Conservation (phyloP, 1,140 invertebrate genomes). For the Sarcophaga bullata region DNA sequence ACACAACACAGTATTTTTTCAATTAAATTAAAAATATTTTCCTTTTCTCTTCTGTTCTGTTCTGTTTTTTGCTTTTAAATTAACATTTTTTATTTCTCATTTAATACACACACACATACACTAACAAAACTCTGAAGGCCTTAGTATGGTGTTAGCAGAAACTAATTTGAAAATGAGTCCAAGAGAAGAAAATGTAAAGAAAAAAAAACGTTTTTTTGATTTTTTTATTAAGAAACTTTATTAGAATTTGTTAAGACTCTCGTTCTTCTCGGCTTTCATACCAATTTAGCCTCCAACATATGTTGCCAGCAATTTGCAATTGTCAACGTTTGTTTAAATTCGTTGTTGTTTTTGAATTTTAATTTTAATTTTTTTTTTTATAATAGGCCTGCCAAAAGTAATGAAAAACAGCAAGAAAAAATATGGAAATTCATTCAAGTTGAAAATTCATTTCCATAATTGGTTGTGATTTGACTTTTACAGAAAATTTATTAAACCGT, state of each 20-base stretch:
- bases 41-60: no score
- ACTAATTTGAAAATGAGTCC: background rate
- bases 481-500: no score
- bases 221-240: constrained; percentile 16
- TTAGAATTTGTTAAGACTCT: constrained; percentile 5
- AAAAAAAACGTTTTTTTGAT: no score
- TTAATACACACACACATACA: background rate
- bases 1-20: background rate
- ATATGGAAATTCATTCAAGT: no score
- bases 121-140: background rate
- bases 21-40: constrained; percentile 2
- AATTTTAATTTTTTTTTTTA: no score
- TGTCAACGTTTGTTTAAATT: background rate
- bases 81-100: constrained; percentile 1
- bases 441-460: no score
- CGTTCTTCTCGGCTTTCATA: background rate
- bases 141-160: background rate
- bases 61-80: background rate
- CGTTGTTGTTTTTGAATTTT: no score
- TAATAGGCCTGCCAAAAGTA: no score
- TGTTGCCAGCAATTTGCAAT: constrained; percentile 12
- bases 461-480: no score
- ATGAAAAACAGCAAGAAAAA: no score
- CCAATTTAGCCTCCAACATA: background rate
- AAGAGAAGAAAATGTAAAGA: no score